Evolutionary conservation across 1,140 invertebrate genomes (phyloP).

Genomic region (Forficula auricularia): DNA sequence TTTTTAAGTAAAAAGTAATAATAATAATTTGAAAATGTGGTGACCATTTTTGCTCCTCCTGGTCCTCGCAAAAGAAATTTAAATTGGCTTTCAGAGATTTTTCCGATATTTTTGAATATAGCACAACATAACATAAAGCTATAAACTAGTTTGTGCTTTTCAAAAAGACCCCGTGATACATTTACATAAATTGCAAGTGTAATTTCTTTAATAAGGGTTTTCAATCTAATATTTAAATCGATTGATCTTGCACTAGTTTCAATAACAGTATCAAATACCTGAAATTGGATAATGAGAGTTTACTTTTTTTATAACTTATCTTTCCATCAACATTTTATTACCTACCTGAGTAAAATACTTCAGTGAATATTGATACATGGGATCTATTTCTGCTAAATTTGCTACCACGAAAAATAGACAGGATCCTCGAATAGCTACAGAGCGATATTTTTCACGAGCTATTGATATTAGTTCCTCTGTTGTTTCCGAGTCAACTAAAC

Average conservation of each 20-base stretch:
- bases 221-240: conserved; percentile 40
- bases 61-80: conserved; percentile 56
- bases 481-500: conserved; percentile 59
- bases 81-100: conserved; percentile 41
- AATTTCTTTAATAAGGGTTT: conserved; percentile 51
- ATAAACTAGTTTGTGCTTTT: conserved; percentile 78
- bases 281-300: conserved; percentile 14
- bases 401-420: conserved; percentile 79
- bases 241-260: conserved; percentile 46
- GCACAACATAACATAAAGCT: conserved; percentile 65
- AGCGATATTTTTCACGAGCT: conserved; percentile 66
- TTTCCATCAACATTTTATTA: conserved; percentile 10
- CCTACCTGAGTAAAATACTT: conserved; percentile 66
- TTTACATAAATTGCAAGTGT: conserved; percentile 69
- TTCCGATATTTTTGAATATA: conserved; percentile 42
- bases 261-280: conserved; percentile 61
- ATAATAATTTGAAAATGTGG: conserved; percentile 1
- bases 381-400: conserved; percentile 71
- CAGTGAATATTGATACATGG: conserved; percentile 88
- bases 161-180: conserved; percentile 42
- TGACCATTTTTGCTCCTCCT: conserved; percentile 19
- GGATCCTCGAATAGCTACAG: conserved; percentile 68
- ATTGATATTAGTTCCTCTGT: conserved; percentile 64
- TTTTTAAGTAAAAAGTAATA: too few species aligned
- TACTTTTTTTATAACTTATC: too few species aligned